These are phyloP conservation scores for Frieseomelitta varia DNA, from an alignment of 1,140 invertebrate genomes.

Conservation along the genomic window DNA sequence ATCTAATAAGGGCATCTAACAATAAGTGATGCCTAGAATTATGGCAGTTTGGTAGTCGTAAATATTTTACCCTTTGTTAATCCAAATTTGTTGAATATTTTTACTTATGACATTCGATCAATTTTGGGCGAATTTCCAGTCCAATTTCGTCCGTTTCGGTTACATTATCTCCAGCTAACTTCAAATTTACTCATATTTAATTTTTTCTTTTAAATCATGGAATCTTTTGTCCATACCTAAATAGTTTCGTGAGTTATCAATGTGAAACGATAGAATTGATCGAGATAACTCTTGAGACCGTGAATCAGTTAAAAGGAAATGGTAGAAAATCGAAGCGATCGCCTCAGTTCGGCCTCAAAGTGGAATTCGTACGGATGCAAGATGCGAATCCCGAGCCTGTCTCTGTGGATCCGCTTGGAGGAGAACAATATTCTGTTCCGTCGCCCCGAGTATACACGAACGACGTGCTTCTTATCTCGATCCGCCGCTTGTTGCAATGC, in stretches of 20 bases:
- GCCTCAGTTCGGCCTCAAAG: neutral
- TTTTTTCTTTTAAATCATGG: neutral
- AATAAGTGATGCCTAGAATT: neutral
- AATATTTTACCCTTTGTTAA: neutral
- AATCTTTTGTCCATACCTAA: neutral
- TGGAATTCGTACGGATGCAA: constrained; percentile 8
- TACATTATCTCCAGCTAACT: neutral
- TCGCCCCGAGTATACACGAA: neutral
- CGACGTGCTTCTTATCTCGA: neutral
- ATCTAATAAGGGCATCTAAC: neutral
- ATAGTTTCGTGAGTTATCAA: neutral
- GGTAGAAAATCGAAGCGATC: constrained; percentile 1
- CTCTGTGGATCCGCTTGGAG: neutral
- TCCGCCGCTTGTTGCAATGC: neutral
- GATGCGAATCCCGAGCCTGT: neutral
- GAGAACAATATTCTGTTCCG: constrained; percentile 9
- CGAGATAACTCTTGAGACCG: neutral
- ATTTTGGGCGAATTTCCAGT: neutral
- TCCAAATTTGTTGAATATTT: neutral
- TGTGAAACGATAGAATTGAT: neutral
- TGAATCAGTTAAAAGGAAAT: constrained; percentile 7
- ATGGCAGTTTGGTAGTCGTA: neutral
- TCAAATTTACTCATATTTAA: neutral
- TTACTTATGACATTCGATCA: neutral
- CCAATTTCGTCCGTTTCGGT: neutral